Evolutionary conservation across 2,797 vertebrate species (phyloP).

Genomic region (Cyclura pinguis): DNA sequence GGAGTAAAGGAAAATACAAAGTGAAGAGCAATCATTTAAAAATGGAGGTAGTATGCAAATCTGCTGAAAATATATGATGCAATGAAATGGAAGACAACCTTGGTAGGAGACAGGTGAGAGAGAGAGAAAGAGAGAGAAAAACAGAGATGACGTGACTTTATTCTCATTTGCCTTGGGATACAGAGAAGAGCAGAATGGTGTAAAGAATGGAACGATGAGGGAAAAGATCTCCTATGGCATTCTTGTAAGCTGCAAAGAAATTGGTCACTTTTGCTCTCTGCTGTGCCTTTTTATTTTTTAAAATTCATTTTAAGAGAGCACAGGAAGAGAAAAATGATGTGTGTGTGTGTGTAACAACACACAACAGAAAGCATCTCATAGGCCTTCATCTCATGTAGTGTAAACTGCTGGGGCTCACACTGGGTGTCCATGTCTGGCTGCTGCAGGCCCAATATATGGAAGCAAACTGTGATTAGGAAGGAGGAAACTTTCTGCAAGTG

Average conservation of each 20-base stretch:
- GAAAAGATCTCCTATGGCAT: conserved; percentile 58
- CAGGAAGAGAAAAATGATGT: no score
- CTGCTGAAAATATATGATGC: conserved; percentile 69
- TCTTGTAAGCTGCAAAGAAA: conserved; percentile 59
- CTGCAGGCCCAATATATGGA: neutral
- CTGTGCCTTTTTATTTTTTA: neutral
- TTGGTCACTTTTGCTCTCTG: neutral
- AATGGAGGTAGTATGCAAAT: conserved; percentile 70
- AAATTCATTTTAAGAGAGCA: neutral
- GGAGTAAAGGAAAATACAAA: conserved; percentile 59
- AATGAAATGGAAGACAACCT: conserved; percentile 71
- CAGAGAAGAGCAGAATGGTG: conserved; percentile 61
- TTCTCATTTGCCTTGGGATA: conserved; percentile 70
- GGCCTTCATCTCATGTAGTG: neutral
- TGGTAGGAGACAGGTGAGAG: conserved; percentile 71
- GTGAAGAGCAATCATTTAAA: neutral
- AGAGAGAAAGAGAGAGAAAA: conserved; percentile 59
- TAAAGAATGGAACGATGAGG: conserved; percentile 36
- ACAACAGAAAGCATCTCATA: neutral
- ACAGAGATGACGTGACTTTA: conserved; percentile 73
- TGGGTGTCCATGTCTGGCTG: neutral
- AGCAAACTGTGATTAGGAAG: neutral
- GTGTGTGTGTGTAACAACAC: no score
- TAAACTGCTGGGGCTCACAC: neutral
- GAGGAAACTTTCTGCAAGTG: neutral